A percentile compares a stretch with the other conserved stretches of the same genome.
Evolutionary conservation across 2,888 invertebrate species (phyloP).

Genomic region (Bruchidius siliquastri): DNA sequence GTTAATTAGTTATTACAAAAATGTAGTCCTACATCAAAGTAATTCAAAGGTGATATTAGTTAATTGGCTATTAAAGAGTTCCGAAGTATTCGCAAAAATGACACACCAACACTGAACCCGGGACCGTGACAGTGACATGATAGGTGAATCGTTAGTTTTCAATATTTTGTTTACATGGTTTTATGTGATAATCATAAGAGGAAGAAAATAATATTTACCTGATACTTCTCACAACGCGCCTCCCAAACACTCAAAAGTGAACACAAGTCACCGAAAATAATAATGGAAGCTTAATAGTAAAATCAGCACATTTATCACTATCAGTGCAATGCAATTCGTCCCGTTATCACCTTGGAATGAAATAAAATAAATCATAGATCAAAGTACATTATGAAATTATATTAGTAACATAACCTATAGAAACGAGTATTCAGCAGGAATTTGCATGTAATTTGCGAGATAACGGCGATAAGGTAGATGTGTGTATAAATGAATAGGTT

Average conservation of each 20-base stretch:
- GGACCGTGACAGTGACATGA: too few relatives aligned
- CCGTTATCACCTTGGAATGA: background rate
- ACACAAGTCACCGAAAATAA: background rate
- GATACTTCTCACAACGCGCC: background rate
- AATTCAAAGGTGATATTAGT: too few relatives aligned
- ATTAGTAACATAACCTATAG: background rate
- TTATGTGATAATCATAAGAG: background rate
- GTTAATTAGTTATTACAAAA: too few relatives aligned
- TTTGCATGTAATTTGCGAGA: background rate
- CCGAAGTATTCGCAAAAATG: too few relatives aligned
- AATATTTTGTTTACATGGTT: background rate
- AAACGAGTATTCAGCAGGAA: too few relatives aligned
- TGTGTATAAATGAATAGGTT: too few relatives aligned
- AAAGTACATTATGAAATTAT: background rate
- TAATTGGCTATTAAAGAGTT: too few relatives aligned
- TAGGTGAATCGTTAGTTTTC: too few relatives aligned
- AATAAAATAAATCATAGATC: background rate
- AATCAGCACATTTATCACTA: background rate
- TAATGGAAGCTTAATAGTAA: background rate
- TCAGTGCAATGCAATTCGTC: background rate
- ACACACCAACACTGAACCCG: too few relatives aligned
- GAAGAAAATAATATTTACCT: background rate
- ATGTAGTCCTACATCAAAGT: too few relatives aligned
- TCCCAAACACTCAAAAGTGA: background rate
- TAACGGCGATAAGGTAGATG: background rate